A percentile compares a stretch with the other conserved stretches of the same genome.
phyloP scores from a whole-genome alignment of 2,113 vertebrate species.

The Chloropsis cyanopogon region DNA sequence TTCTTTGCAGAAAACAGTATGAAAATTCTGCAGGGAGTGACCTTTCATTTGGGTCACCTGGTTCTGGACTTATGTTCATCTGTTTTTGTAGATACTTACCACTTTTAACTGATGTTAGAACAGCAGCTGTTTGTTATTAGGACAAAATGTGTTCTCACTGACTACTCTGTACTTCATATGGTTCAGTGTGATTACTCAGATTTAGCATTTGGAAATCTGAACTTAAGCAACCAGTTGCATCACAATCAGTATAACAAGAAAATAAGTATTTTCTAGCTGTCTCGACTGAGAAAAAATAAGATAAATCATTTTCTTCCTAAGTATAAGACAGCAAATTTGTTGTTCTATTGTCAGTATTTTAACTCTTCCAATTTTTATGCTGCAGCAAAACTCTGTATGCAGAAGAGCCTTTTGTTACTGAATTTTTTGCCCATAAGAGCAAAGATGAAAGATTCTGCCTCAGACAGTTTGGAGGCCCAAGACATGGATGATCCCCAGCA shows the following conservation, averaged over 20 bases:
- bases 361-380: neutral
- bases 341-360: neutral
- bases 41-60: neutral
- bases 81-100: neutral
- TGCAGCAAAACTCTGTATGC: conserved; percentile 88
- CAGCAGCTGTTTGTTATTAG: neutral
- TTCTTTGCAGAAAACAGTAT: neutral
- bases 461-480: neutral
- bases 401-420: conserved; percentile 89
- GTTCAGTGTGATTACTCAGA: neutral
- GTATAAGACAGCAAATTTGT: neutral
- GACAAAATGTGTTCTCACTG: neutral
- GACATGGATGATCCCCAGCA: conserved; percentile 43
- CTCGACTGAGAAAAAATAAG: neutral
- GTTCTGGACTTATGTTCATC: neutral
- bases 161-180: neutral
- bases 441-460: conserved; percentile 37
- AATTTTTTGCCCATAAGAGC: conserved; percentile 77
- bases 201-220: neutral
- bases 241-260: neutral
- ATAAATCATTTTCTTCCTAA: neutral
- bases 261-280: neutral
- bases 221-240: neutral
- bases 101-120: neutral
- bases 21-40: neutral